Evolutionary conservation across 2,888 invertebrate genomes (phyloP), one percentile per base, ranked within the genome.

Genomic region (Noctua fimbriata): DNA sequence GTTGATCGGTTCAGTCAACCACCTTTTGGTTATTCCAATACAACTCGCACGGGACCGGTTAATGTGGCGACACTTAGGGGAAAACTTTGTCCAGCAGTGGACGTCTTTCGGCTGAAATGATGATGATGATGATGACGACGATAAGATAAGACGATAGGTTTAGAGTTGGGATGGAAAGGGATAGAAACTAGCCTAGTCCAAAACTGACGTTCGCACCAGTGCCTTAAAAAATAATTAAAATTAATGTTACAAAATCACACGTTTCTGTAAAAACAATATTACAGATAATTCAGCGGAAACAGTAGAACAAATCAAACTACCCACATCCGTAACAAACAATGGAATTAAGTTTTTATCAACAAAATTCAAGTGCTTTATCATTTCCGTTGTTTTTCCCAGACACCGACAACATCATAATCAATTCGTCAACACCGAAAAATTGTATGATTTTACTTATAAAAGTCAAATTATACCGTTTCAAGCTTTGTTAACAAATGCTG

Each of bases 321-420:
- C 21, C 76, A 73, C 69, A 58, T 69, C 49, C 36, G 52, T 73
- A 41, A 73, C 83, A 41, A 41, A 77, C 85, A 32, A 81, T 47
- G 60, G 44, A 60, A 69, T 28, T 32, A 24, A 10, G 21, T 75
- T 76, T 76, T 52, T 65, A 41, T 81, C 16, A 76, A 63, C 28
- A 66, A 41, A 82, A 67, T 49, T 47, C 18, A 60, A 47, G 10
- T 71, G 58, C 69, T 67, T 44, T 10, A 52, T 84, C 83, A 78
- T 74, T 82, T 74, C 78, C 78, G 49, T 60, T 74, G 66, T 14
- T 71, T 73, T 67, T 66, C n/a, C 4, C 47, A n/a, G 52, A 60
- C n/a, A 72, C 24, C 24, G 2, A 49, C 7, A 16, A 7, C 18
- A 44, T 21, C 41, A 44, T 63, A 67, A 81, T 55, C 55, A 67